Percentiles rank a stretch among this genome's conserved stretches.
Conservation (phyloP, 2,888 invertebrate genomes). For the Lochmaea capreae region DNA sequence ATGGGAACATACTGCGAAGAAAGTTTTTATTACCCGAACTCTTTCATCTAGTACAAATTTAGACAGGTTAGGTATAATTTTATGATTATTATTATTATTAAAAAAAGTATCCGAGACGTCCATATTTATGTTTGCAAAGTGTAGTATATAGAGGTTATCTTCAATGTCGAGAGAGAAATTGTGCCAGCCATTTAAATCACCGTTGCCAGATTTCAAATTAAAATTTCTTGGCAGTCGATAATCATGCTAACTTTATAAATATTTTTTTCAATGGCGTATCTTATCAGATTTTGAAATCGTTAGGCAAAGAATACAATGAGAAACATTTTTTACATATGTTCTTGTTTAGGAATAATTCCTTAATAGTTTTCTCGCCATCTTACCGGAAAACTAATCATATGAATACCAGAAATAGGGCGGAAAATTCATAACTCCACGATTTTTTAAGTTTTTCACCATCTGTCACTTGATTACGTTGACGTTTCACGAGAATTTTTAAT, state of each 20-base stretch:
- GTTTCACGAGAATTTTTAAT: no score
- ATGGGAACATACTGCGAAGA: not conserved
- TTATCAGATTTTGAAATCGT: not conserved
- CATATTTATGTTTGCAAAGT: not conserved
- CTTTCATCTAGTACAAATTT: not conserved
- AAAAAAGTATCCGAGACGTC: not conserved
- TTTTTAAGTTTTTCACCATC: no score
- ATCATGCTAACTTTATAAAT: not conserved
- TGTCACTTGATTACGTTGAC: no score
- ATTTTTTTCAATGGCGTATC: not conserved
- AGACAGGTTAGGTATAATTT: constrained; percentile 7
- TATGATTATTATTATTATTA: not conserved
- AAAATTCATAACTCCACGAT: no score
- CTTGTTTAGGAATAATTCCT: no score
- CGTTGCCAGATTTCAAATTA: not conserved
- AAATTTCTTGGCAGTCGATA: not conserved
- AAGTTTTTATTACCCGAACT: not conserved
- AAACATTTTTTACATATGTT: no score
- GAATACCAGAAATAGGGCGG: no score
- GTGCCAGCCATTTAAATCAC: not conserved
- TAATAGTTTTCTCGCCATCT: no score
- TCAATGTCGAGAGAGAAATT: constrained; percentile 4
- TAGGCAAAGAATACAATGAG: no score
- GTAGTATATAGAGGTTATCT: not conserved
- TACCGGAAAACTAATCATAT: no score